Percentiles rank a stretch among this genome's conserved stretches.
These are phyloP conservation scores for Euwallacea fornicatus DNA, from an alignment of 1,140 invertebrate species.

Conservation along the genomic window DNA sequence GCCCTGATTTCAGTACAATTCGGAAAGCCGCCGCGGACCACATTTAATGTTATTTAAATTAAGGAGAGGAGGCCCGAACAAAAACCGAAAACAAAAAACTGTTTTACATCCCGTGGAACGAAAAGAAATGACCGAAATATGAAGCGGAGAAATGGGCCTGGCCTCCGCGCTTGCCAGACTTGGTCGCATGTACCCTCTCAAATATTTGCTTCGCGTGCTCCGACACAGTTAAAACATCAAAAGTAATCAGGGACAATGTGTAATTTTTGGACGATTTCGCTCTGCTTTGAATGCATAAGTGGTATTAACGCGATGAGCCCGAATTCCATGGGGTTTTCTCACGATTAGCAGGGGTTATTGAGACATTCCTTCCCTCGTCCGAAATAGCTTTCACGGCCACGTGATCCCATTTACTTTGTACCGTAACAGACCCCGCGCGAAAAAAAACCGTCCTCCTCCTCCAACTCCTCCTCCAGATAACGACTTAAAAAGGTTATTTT, in stretches of 20 bases:
- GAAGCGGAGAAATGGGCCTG: no score
- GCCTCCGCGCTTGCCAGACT: no score
- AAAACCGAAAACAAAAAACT: no score
- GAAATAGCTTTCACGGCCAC: background rate
- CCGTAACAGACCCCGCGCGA: background rate
- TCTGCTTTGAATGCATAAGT: slow-evolving; percentile 23
- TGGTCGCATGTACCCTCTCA: no score
- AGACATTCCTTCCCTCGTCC: background rate
- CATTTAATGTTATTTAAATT: no score
- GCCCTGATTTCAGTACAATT: no score
- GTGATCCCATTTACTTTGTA: background rate
- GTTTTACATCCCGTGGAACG: no score
- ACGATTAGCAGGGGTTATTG: slow-evolving; percentile 18
- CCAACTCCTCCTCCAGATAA: background rate
- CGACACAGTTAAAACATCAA: slow-evolving; percentile 18
- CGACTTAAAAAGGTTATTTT: background rate
- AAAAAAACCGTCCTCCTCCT: no score
- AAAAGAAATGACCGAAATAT: no score
- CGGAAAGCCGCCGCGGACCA: no score
- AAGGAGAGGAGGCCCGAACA: no score
- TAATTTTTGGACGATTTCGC: slow-evolving; percentile 27
- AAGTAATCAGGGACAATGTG: slow-evolving; percentile 25
- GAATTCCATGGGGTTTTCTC: slow-evolving; percentile 18
- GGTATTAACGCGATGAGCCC: slow-evolving; percentile 10
- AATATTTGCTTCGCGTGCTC: slow-evolving; percentile 18